Conservation (phyloP, 1,140 invertebrate genomes). For the Drosophila grimshawi region DNA sequence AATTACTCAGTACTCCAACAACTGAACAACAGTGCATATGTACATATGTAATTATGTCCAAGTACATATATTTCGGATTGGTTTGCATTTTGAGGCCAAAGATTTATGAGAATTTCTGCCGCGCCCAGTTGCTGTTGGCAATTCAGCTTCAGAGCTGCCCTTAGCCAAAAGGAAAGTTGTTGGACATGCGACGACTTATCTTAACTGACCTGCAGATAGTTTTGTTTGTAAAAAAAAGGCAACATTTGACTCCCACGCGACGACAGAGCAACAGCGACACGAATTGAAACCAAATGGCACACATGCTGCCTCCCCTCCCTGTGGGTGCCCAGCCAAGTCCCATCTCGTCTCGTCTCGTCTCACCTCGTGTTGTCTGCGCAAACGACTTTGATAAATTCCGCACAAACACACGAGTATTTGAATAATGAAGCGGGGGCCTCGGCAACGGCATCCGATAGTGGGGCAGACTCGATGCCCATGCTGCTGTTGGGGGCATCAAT, state of each 20-base stretch:
- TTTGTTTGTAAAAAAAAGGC: slow-evolving; percentile 48
- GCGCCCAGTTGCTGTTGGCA: slow-evolving; percentile 58
- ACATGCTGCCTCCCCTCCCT: slow-evolving; percentile 35
- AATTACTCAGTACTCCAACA: slow-evolving; percentile 69
- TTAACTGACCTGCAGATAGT: slow-evolving; percentile 73
- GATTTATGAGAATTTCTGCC: slow-evolving; percentile 79
- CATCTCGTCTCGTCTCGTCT: slow-evolving; percentile 1
- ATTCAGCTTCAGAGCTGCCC: slow-evolving; percentile 48
- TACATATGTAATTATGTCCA: slow-evolving; percentile 49
- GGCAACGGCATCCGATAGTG: slow-evolving; percentile 13
- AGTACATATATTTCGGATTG: slow-evolving; percentile 40
- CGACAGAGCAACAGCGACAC: slow-evolving; percentile 41
- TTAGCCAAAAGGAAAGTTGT: slow-evolving; percentile 79
- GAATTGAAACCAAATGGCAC: slow-evolving; percentile 51
- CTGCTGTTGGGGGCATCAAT: slow-evolving; percentile 77
- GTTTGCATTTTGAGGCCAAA: slow-evolving; percentile 61
- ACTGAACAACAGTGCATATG: slow-evolving; percentile 38
- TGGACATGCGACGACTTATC: slow-evolving; percentile 60
- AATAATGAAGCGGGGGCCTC: slow-evolving; percentile 76
- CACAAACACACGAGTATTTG: slow-evolving; percentile 76
- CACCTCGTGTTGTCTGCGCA: slow-evolving; percentile 26
- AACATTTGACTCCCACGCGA: slow-evolving; percentile 72
- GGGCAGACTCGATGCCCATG: slow-evolving; percentile 3
- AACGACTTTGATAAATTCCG: slow-evolving; percentile 79
- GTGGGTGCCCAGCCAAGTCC: slow-evolving; percentile 1